Percentiles rank a stretch among this genome's conserved stretches.
Evolutionary conservation across 2,888 invertebrate species (phyloP).

Genomic region (Ectemnius lituratus): DNA sequence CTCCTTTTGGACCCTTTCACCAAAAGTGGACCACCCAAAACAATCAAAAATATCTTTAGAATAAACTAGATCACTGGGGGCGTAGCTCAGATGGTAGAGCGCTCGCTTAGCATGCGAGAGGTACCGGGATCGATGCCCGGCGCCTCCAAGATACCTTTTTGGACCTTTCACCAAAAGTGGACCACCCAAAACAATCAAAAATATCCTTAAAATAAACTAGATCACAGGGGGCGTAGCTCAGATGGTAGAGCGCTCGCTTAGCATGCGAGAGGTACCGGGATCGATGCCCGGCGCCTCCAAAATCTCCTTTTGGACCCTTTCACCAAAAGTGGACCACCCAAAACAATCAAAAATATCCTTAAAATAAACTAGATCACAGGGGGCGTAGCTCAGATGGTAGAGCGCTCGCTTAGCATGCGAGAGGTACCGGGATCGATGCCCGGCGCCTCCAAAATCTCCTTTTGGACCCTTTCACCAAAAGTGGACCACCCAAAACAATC

Average conservation of each 20-base stretch:
- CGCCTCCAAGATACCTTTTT: slow-evolving; percentile 62
- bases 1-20: slow-evolving; percentile 52
- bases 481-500: slow-evolving; percentile 6
- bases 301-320: slow-evolving; percentile 53
- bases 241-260: slow-evolving; percentile 77
- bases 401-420: slow-evolving; percentile 77
- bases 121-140: slow-evolving; percentile 74
- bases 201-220: neutral
- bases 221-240: slow-evolving; percentile 73
- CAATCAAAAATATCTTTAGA: neutral
- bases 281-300: slow-evolving; percentile 75
- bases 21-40: slow-evolving; percentile 49
- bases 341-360: neutral
- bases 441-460: slow-evolving; percentile 68
- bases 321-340: slow-evolving; percentile 36
- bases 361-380: slow-evolving; percentile 44
- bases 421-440: slow-evolving; percentile 76
- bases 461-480: slow-evolving; percentile 22
- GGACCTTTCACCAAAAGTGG: slow-evolving; percentile 38
- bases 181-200: neutral
- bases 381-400: slow-evolving; percentile 77
- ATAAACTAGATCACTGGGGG: slow-evolving; percentile 55
- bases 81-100: slow-evolving; percentile 76
- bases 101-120: slow-evolving; percentile 76
- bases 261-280: slow-evolving; percentile 77